Evolutionary conservation across 2,888 invertebrate species (phyloP).

Genomic region (Tinea semifulvella): DNA sequence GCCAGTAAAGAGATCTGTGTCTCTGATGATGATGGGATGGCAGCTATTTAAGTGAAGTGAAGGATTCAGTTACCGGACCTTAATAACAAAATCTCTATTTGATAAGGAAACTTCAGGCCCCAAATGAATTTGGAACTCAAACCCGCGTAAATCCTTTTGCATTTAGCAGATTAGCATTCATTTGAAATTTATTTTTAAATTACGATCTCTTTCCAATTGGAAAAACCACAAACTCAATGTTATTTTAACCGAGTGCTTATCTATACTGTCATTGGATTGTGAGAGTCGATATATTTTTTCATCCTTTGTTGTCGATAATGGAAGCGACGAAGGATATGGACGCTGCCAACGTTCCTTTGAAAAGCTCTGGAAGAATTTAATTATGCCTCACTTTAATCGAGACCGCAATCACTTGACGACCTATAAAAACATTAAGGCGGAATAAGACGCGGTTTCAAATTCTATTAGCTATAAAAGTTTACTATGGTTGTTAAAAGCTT

Average conservation of each 20-base stretch:
- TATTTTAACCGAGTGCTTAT: neutral
- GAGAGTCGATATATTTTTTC: conserved; percentile 19
- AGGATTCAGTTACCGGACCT: too few species aligned
- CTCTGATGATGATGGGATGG: too few species aligned
- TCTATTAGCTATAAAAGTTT: too few species aligned
- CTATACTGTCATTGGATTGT: conserved; percentile 19
- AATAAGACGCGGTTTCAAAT: neutral
- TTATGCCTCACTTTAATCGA: conserved; percentile 22
- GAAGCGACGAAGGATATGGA: conserved; percentile 21
- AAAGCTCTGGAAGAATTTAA: conserved; percentile 34
- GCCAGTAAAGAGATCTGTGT: too few species aligned
- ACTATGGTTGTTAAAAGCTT: too few species aligned
- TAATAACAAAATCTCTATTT: too few species aligned
- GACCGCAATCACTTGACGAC: neutral
- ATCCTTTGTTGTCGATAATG: conserved; percentile 28
- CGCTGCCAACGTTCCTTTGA: conserved; percentile 18
- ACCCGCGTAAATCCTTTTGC: conserved; percentile 1
- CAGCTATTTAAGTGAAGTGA: too few species aligned
- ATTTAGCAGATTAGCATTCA: neutral
- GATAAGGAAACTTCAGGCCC: too few species aligned
- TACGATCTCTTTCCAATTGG: neutral
- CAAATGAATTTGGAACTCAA: neutral
- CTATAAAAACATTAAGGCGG: neutral
- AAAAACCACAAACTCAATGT: neutral
- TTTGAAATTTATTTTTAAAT: conserved; percentile 1